These are phyloP conservation scores for Cervus canadensis DNA, from an alignment of 2,113 vertebrate species.

Conservation along the genomic window DNA sequence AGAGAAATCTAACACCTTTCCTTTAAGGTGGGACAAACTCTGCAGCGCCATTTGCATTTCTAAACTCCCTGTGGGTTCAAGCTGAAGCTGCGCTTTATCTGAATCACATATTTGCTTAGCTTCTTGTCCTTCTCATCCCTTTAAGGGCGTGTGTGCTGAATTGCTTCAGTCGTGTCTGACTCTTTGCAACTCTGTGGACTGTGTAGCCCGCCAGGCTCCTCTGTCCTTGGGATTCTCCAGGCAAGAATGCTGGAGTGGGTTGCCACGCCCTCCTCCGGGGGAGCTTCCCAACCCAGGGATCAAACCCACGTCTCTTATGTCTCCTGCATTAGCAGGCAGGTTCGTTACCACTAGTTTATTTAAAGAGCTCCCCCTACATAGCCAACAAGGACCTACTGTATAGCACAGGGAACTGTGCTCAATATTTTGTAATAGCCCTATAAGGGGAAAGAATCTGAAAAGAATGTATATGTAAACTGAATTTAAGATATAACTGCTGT, in stretches of 20 bases:
- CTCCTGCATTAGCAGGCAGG: neutral
- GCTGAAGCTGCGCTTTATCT: neutral
- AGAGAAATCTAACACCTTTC: neutral
- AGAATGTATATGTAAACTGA: fast-evolving
- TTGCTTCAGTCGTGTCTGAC: neutral
- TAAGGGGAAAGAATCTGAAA: neutral
- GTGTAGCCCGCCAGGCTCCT: neutral
- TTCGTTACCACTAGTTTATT: neutral
- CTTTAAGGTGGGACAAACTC: neutral
- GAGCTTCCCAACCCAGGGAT: neutral
- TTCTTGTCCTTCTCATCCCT: neutral
- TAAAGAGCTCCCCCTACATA: neutral
- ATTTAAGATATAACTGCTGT: neutral
- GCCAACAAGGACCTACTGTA: neutral
- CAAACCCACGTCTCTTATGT: neutral
- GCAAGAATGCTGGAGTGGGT: neutral
- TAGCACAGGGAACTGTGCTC: neutral
- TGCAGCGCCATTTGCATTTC: neutral
- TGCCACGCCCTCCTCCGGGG: neutral
- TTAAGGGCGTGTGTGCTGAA: neutral
- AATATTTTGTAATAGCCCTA: neutral
- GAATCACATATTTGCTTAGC: neutral
- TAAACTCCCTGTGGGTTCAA: neutral
- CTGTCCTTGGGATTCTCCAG: neutral
- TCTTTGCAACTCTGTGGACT: neutral